These are phyloP conservation scores for Chelon labrosus DNA, from an alignment of 2,797 vertebrate species.

Conservation along the genomic window DNA sequence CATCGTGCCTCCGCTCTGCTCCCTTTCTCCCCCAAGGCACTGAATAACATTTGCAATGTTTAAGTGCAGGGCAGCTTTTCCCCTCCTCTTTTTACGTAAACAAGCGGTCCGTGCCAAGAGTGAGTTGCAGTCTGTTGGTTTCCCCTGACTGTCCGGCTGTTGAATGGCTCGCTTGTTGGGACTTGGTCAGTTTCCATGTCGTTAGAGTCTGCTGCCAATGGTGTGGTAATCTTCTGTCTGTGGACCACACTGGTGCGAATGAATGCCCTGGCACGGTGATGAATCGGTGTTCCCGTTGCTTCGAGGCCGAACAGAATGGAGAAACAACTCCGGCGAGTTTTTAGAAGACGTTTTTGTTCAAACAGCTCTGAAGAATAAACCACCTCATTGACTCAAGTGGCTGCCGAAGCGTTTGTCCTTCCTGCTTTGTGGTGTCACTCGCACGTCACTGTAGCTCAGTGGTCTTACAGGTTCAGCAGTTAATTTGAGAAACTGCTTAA, in stretches of 20 bases:
- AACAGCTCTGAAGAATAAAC: not conserved
- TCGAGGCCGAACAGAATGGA: conserved; percentile 48
- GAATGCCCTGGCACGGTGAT: conserved; percentile 65
- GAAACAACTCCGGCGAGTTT: conserved; percentile 21
- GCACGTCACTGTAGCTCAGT: conserved; percentile 22
- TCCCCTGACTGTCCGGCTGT: conserved; percentile 40
- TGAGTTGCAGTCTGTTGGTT: conserved; percentile 57
- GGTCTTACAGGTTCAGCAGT: conserved; percentile 6
- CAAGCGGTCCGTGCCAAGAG: conserved; percentile 57
- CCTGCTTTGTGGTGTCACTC: conserved; percentile 17
- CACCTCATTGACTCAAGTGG: not conserved
- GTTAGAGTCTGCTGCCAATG: conserved; percentile 67
- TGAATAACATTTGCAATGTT: conserved; percentile 25
- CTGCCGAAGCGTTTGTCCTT: conserved; percentile 8
- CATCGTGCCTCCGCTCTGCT: conserved; percentile 1
- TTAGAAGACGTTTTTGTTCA: conserved; percentile 3
- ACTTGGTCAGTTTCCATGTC: conserved; percentile 81
- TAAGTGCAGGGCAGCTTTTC: conserved; percentile 25
- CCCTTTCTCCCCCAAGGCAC: conserved; percentile 2
- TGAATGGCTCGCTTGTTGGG: conserved; percentile 81
- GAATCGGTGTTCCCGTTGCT: conserved; percentile 60
- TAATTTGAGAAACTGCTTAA: conserved; percentile 9
- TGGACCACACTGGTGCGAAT: conserved; percentile 63
- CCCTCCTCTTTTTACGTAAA: conserved; percentile 60
- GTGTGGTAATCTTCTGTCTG: conserved; percentile 69